These are phyloP conservation scores for Lasioglossum malachurum DNA, from an alignment of 2,888 invertebrate species.

Conservation along the genomic window DNA sequence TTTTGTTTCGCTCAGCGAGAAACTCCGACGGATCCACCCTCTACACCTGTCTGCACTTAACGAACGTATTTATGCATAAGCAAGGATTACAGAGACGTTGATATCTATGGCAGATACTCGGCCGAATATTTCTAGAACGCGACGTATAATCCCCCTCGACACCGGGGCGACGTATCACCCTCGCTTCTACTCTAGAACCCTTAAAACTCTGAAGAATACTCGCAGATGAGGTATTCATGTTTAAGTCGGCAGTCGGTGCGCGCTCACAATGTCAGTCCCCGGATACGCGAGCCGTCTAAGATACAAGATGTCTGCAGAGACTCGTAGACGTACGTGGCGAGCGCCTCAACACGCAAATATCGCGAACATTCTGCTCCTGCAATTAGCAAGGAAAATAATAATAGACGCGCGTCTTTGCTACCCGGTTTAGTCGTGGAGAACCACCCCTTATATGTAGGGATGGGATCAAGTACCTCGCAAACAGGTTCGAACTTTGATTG, in stretches of 20 bases:
- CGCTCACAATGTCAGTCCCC: neutral
- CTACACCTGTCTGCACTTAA: neutral
- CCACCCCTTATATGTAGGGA: too few species aligned
- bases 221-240: conserved; percentile 28
- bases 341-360: neutral
- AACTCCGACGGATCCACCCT: neutral
- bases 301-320: neutral
- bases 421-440: neutral
- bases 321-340: neutral
- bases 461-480: too few species aligned
- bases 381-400: neutral
- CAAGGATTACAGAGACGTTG: neutral
- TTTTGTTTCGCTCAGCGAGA: neutral
- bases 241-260: neutral
- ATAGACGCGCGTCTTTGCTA: neutral
- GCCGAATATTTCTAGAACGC: neutral
- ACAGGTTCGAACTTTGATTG: too few species aligned
- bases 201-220: conserved; percentile 20
- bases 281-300: neutral
- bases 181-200: conserved; percentile 4
- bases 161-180: neutral
- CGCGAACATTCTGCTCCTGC: neutral
- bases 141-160: neutral
- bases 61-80: neutral
- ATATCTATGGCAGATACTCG: neutral